phyloP scores from a whole-genome alignment of 2,113 vertebrate species.

The Pterocles orientalis region DNA sequence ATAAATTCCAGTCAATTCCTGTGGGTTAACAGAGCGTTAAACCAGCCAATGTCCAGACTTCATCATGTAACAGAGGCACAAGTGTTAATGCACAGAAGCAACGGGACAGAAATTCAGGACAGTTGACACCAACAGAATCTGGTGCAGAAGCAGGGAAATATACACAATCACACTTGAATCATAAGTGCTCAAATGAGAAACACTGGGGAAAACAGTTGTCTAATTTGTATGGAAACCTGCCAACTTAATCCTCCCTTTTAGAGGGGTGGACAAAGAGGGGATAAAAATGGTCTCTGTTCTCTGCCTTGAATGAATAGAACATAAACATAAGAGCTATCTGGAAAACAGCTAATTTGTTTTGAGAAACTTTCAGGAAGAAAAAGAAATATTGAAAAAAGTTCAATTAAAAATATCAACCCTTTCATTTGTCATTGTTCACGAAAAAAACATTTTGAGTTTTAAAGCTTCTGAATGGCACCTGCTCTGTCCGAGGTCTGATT shows the following conservation, averaged over 20 bases:
- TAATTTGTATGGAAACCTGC: background rate
- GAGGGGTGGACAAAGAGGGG: background rate
- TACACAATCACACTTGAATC: background rate
- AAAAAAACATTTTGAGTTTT: background rate
- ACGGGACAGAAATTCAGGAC: background rate
- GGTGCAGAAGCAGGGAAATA: background rate
- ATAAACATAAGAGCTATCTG: background rate
- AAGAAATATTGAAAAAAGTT: background rate
- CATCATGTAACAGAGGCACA: background rate
- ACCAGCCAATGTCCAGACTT: background rate
- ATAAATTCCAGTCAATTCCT: background rate
- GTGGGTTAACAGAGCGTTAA: background rate
- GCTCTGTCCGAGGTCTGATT: background rate
- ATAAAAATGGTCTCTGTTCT: background rate
- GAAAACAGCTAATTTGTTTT: background rate
- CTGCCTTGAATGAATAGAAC: background rate
- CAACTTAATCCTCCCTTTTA: background rate
- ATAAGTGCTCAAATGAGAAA: background rate
- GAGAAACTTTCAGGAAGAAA: background rate
- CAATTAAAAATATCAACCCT: background rate
- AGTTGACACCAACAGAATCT: background rate
- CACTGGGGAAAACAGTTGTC: background rate
- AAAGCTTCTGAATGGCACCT: background rate
- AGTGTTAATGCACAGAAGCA: background rate
- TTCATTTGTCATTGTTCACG: background rate